Evolutionary conservation across 2,797 vertebrate genomes (phyloP).

Genomic region (Carduelis carduelis): DNA sequence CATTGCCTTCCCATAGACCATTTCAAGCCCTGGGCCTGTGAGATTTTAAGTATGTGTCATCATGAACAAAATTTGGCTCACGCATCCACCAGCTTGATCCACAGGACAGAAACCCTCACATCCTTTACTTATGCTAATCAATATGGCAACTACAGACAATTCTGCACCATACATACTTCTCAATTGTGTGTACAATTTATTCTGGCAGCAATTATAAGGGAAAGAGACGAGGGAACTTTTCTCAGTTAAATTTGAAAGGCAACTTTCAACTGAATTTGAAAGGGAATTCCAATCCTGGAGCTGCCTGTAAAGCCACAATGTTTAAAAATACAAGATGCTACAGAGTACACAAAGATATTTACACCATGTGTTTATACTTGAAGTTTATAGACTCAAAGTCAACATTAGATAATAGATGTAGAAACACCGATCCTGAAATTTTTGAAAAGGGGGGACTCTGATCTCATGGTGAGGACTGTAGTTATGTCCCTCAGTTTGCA

Average conservation of each 20-base stretch:
- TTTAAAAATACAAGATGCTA: neutral
- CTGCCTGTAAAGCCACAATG: neutral
- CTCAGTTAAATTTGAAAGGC: neutral
- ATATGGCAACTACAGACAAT: neutral
- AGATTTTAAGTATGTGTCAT: neutral
- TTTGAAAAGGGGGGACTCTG: neutral
- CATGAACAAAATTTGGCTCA: neutral
- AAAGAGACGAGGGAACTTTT: neutral
- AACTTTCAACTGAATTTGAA: neutral
- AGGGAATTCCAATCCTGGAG: neutral
- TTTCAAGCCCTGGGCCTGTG: neutral
- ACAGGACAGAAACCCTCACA: neutral
- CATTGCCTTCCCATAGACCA: neutral
- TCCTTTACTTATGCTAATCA: neutral
- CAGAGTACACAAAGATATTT: rapidly evolving
- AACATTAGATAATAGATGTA: neutral
- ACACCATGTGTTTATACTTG: neutral
- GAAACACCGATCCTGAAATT: neutral
- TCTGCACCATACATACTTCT: neutral
- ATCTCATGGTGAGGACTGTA: neutral
- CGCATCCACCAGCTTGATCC: rapidly evolving
- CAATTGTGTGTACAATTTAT: neutral
- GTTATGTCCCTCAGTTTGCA: neutral
- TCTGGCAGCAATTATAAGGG: neutral
- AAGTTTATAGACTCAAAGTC: neutral